phyloP scores from a whole-genome alignment of 1,140 invertebrate genomes.

The Drepana arcuata region DNA sequence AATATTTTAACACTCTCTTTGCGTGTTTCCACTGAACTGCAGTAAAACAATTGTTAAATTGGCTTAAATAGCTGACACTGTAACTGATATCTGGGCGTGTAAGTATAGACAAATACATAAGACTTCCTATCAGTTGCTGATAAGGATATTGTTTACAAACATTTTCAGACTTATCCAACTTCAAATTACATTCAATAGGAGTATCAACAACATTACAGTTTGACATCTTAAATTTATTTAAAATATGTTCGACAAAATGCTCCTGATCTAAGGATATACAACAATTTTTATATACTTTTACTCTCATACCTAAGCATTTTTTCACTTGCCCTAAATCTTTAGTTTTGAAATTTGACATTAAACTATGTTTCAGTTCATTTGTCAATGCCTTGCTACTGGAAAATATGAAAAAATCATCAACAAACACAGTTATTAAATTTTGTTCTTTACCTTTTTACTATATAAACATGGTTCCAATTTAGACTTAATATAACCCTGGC shows the following conservation, averaged over 20 bases:
- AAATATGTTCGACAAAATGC: neutral
- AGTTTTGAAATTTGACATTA: constrained; percentile 6
- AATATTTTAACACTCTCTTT: neutral
- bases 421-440: neutral
- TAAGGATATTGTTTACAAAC: constrained; percentile 1
- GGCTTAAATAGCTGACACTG: constrained; percentile 1
- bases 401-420: constrained; percentile 8
- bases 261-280: neutral
- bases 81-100: constrained; percentile 4
- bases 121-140: constrained; percentile 2
- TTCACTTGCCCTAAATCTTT: neutral
- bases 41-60: constrained; percentile 5
- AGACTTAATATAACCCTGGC: constrained; percentile 10
- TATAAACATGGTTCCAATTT: constrained; percentile 4
- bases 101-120: constrained; percentile 6
- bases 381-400: constrained; percentile 4
- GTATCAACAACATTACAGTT: constrained; percentile 4
- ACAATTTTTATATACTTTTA: neutral
- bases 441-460: constrained; percentile 18
- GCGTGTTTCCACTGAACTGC: neutral
- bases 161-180: constrained; percentile 1
- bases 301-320: neutral
- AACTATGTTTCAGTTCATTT: constrained; percentile 4
- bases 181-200: neutral
- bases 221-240: constrained; percentile 4